A percentile compares a stretch with the other conserved stretches of the same genome.
Evolutionary conservation across 92 coral and sea anemone genomes (phyloP).

Genomic region (Palythoa grandiflora): DNA sequence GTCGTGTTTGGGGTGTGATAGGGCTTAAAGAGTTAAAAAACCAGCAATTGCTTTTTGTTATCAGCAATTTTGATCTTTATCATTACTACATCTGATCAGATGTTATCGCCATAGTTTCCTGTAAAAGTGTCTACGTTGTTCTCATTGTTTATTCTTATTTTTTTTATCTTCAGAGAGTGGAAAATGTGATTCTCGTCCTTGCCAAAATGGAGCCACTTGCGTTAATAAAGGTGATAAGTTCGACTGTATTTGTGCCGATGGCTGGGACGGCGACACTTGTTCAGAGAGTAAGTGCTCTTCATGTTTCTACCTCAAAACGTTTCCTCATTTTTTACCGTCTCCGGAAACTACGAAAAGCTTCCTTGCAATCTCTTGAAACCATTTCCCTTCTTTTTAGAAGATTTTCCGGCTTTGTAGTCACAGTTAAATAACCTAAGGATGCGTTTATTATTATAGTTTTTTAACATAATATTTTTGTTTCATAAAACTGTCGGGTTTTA

Average conservation of each 20-base stretch:
- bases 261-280: conserved; percentile 88
- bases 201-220: conserved; percentile 86
- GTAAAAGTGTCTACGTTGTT: not conserved
- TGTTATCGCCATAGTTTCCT: not conserved
- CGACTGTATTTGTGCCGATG: conserved; percentile 81
- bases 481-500: not conserved
- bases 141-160: not conserved
- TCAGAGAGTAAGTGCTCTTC: conserved; percentile 75
- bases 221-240: conserved; percentile 66
- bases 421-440: not conserved
- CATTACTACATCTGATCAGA: not conserved
- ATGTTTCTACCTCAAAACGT: not conserved
- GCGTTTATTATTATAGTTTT: not conserved
- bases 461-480: not conserved
- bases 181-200: conserved; percentile 85
- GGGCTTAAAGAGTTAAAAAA: too few relatives aligned
- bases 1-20: too few relatives aligned
- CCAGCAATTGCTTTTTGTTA: too few relatives aligned
- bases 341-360: not conserved
- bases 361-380: not conserved
- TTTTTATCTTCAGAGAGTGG: conserved; percentile 67
- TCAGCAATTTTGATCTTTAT: not conserved
- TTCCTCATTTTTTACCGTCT: not conserved
- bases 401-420: too few relatives aligned
- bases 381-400: not conserved